Conservation (phyloP, 2,888 invertebrate genomes). For the Boloria euphrosyne region DNA sequence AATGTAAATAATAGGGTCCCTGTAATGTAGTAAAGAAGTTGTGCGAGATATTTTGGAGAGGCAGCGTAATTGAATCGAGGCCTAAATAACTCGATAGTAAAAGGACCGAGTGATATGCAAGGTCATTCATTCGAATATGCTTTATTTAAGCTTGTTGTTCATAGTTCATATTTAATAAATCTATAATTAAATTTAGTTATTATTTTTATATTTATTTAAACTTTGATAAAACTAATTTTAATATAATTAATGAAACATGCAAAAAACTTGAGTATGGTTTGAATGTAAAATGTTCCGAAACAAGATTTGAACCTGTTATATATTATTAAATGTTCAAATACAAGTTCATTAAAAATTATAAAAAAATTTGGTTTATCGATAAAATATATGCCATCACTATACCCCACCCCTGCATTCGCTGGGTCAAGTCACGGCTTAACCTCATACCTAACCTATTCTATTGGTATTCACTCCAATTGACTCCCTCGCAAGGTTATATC, state of each 20-base stretch:
- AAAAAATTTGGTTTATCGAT: slow-evolving; percentile 12
- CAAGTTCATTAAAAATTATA: not conserved
- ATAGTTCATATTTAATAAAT: too few species aligned
- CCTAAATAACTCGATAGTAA: slow-evolving; percentile 22
- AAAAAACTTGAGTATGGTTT: too few species aligned
- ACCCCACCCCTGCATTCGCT: slow-evolving; percentile 62
- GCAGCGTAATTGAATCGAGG: slow-evolving; percentile 3
- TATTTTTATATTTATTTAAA: too few species aligned
- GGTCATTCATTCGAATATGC: slow-evolving; percentile 7
- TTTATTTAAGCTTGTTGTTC: not conserved
- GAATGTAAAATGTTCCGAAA: too few species aligned
- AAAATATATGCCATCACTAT: slow-evolving; percentile 42
- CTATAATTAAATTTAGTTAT: too few species aligned
- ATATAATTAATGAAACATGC: too few species aligned
- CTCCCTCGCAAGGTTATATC: slow-evolving; percentile 37
- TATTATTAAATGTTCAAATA: not conserved
- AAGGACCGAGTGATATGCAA: slow-evolving; percentile 17
- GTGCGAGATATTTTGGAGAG: slow-evolving; percentile 13
- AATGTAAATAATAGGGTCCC: too few species aligned
- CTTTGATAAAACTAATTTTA: too few species aligned
- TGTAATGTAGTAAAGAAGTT: not conserved
- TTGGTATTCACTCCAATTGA: slow-evolving; percentile 55
- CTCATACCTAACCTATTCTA: slow-evolving; percentile 57
- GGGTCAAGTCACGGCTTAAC: slow-evolving; percentile 67
- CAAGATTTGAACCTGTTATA: too few species aligned